phyloP scores from a whole-genome alignment of 2,888 invertebrate genomes.

The Drosophila affinis region DNA sequence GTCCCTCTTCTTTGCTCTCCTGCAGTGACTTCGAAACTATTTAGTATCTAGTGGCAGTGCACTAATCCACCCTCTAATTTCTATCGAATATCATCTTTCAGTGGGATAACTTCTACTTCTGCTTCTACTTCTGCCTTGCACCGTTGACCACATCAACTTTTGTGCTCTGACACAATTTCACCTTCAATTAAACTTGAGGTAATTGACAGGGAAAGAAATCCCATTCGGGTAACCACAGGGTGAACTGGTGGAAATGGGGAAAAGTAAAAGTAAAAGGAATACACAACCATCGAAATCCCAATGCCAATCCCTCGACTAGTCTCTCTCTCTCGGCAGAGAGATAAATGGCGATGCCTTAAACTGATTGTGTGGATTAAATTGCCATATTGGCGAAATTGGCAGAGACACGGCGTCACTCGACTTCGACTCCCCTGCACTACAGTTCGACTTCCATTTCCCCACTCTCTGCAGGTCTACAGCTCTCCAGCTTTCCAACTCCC shows the following conservation, averaged over 20 bases:
- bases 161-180: slow-evolving; percentile 62
- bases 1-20: not conserved
- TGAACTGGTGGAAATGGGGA: slow-evolving; percentile 7
- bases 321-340: slow-evolving; percentile 26
- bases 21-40: slow-evolving; percentile 15
- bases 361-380: slow-evolving; percentile 79
- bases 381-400: slow-evolving; percentile 78
- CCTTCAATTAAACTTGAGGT: slow-evolving; percentile 77
- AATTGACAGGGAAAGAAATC: slow-evolving; percentile 65
- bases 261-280: slow-evolving; percentile 25
- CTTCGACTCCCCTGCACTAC: not conserved
- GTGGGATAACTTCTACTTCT: slow-evolving; percentile 12
- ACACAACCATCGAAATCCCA: slow-evolving; percentile 28
- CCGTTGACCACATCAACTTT: slow-evolving; percentile 65
- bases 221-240: slow-evolving; percentile 43
- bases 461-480: too few species aligned
- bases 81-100: slow-evolving; percentile 30
- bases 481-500: too few species aligned
- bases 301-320: slow-evolving; percentile 13
- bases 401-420: slow-evolving; percentile 48
- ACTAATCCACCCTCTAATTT: slow-evolving; percentile 17
- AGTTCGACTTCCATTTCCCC: not conserved
- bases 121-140: not conserved
- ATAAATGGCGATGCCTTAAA: slow-evolving; percentile 78
- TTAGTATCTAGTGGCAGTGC: slow-evolving; percentile 2